Conservation (phyloP, 2,888 invertebrate genomes). For the Ophion costatus region DNA sequence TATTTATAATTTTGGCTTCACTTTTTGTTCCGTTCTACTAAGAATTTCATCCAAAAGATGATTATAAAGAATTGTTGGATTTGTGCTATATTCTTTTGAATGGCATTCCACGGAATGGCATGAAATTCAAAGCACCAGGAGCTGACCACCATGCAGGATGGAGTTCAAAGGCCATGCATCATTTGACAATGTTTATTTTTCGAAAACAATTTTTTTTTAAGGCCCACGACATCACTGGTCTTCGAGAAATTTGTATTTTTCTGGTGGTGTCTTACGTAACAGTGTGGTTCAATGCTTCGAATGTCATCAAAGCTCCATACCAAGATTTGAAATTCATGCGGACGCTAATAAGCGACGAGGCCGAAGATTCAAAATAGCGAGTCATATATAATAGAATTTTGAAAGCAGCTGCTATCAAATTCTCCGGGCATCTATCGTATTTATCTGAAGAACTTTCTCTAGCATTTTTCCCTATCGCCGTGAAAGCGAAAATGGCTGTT, state of each 20-base stretch:
- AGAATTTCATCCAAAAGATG: background rate
- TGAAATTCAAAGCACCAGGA: background rate
- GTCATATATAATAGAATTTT: background rate
- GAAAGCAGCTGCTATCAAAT: slow-evolving; percentile 34
- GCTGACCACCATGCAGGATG: slow-evolving; percentile 5
- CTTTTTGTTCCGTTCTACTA: background rate
- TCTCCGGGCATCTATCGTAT: slow-evolving; percentile 42
- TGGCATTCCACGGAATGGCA: background rate
- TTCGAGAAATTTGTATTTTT: slow-evolving; percentile 34
- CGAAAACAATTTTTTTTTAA: background rate
- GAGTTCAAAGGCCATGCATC: background rate
- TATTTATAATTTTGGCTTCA: background rate
- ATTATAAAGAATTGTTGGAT: slow-evolving; percentile 3
- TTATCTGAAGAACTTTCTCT: no score
- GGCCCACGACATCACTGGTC: slow-evolving; percentile 5
- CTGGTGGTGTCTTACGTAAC: slow-evolving; percentile 9
- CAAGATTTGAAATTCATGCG: slow-evolving; percentile 19
- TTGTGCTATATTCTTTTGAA: slow-evolving; percentile 13
- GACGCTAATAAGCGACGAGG: slow-evolving; percentile 13
- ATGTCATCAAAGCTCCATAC: slow-evolving; percentile 20
- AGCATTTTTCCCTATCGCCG: no score
- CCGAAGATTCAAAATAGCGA: slow-evolving; percentile 10
- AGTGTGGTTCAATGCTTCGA: slow-evolving; percentile 15
- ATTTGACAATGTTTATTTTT: no score
- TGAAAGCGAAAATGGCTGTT: no score